A percentile compares a stretch with the other conserved stretches of the same genome.
Evolutionary conservation across 2,113 vertebrate species (phyloP).

Genomic region (Oenanthe oenanthe): DNA sequence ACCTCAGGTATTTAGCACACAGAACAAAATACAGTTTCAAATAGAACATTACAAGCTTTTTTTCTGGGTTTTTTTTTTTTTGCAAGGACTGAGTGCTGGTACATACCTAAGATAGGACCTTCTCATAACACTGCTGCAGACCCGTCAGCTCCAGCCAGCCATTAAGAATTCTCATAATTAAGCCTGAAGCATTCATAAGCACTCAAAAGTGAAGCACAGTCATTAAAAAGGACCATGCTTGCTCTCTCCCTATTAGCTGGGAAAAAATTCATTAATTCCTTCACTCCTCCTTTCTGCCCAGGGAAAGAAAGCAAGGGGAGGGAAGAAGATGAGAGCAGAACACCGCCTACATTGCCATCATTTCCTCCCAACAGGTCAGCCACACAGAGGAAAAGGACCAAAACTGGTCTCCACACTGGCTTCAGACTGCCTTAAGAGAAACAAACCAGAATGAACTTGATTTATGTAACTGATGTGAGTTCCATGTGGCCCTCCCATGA

Average conservation of each 20-base stretch:
- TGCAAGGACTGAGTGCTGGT: neutral
- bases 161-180: neutral
- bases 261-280: neutral
- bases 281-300: neutral
- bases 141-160: neutral
- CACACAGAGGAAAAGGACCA: neutral
- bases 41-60: neutral
- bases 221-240: neutral
- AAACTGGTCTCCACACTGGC: neutral
- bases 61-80: neutral
- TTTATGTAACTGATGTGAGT: neutral
- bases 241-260: neutral
- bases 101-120: neutral
- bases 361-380: neutral
- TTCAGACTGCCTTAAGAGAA: neutral
- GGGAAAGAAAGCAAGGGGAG: neutral
- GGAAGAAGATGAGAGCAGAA: neutral
- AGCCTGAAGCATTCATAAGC: neutral
- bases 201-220: slow-evolving; percentile 12
- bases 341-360: neutral
- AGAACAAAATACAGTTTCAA: neutral
- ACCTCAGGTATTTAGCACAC: neutral
- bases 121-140: neutral
- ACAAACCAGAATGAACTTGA: neutral
- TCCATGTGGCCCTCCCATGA: neutral